phyloP scores from a whole-genome alignment of 2,797 vertebrate genomes.

The Prunella strophiata region DNA sequence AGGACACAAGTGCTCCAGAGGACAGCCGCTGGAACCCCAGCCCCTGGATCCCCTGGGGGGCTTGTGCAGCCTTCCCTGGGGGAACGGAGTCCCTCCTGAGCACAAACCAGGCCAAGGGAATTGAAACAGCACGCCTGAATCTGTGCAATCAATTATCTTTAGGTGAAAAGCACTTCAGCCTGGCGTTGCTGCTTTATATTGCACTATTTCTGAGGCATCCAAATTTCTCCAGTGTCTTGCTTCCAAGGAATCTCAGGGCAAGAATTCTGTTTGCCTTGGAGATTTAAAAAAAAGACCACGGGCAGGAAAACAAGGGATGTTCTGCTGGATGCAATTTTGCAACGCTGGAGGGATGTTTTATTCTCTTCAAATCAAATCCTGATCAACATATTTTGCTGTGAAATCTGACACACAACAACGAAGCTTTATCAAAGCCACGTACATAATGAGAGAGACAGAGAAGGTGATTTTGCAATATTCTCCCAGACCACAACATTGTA shows the following conservation, averaged over 20 bases:
- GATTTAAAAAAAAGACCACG: background rate
- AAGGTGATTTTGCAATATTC: background rate
- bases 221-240: background rate
- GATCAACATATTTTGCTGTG: background rate
- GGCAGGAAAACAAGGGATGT: background rate
- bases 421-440: background rate
- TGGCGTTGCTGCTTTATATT: background rate
- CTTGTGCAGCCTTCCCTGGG: background rate
- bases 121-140: background rate
- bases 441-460: background rate
- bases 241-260: background rate
- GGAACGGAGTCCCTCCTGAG: background rate
- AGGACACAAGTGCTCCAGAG: rapidly evolving
- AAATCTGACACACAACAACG: background rate
- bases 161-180: background rate
- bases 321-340: background rate
- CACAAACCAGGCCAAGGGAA: background rate
- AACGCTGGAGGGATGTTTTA: background rate
- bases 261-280: background rate
- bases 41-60: background rate
- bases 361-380: background rate
- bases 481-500: background rate
- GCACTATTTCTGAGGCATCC: background rate
- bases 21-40: background rate
- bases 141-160: background rate